Conservation (phyloP, 2,797 vertebrate species). For the Nannoperca obscura region DNA sequence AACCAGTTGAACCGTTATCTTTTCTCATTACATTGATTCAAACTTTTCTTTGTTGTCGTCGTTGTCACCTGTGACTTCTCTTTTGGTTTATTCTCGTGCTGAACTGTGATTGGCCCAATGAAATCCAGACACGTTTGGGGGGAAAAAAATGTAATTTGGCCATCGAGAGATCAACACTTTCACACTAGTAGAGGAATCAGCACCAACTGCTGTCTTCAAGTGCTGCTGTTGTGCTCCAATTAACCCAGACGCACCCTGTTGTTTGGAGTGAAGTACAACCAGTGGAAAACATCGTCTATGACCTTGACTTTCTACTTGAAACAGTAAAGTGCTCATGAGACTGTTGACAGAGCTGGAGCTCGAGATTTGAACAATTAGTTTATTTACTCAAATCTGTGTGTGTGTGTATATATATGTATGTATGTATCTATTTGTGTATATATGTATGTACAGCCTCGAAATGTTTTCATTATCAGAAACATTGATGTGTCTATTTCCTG, state of each 20-base stretch:
- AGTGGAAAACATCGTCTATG: not conserved
- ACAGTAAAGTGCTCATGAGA: not conserved
- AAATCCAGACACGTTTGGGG: not conserved
- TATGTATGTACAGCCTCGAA: not conserved
- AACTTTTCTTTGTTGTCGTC: not conserved
- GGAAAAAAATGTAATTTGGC: not conserved
- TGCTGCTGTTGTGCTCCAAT: conserved; percentile 16
- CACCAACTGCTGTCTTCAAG: conserved; percentile 9
- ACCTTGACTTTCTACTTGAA: conserved; percentile 24
- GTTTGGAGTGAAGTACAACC: conserved; percentile 14
- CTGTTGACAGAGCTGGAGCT: conserved; percentile 3
- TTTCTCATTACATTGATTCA: not conserved
- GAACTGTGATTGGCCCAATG: not conserved
- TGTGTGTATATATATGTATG: not conserved
- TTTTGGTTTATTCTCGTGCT: not conserved
- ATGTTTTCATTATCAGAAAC: not conserved
- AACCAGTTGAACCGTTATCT: not conserved
- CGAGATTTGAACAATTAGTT: not conserved
- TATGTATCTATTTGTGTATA: not conserved
- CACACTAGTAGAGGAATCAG: not conserved
- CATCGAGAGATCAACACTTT: not conserved
- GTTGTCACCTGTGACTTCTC: not conserved
- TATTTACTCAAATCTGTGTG: not conserved
- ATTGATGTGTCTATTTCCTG: not conserved
- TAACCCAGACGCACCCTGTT: conserved; percentile 13